phyloP scores from a whole-genome alignment of 2,888 invertebrate species.

The Auanema freiburgensis region DNA sequence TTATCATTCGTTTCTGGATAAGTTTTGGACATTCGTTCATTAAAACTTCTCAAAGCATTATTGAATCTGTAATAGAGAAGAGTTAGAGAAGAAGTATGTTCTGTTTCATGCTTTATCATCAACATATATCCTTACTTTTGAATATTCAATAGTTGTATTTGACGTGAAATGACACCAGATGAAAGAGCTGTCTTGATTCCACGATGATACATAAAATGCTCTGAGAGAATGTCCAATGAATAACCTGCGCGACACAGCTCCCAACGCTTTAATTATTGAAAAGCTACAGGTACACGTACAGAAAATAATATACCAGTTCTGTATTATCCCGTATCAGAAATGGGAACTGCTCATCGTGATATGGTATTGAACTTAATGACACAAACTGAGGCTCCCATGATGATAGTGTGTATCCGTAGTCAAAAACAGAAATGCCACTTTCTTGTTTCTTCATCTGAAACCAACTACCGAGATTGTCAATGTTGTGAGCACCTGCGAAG shows the following conservation, averaged over 20 bases:
- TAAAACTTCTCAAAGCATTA: neutral
- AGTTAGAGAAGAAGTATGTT: neutral
- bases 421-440: constrained; percentile 4
- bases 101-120: neutral
- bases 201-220: constrained; percentile 21
- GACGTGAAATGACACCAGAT: neutral
- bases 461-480: constrained; percentile 11
- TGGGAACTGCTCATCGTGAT: constrained; percentile 21
- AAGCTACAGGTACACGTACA: neutral
- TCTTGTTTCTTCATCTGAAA: constrained; percentile 6
- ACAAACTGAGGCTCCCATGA: constrained; percentile 26
- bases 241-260: constrained; percentile 24
- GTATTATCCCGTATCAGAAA: constrained; percentile 22
- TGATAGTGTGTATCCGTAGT: neutral
- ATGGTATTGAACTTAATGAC: constrained; percentile 17
- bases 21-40: neutral
- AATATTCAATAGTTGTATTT: neutral
- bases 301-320: constrained; percentile 3
- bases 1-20: neutral
- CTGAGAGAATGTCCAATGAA: constrained; percentile 14
- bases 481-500: constrained; percentile 16
- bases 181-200: constrained; percentile 16
- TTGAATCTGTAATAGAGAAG: neutral
- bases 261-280: constrained; percentile 19
- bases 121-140: neutral